These are phyloP conservation scores for Philhelius pedissequus DNA, from an alignment of 2,888 invertebrate species.

Conservation along the genomic window DNA sequence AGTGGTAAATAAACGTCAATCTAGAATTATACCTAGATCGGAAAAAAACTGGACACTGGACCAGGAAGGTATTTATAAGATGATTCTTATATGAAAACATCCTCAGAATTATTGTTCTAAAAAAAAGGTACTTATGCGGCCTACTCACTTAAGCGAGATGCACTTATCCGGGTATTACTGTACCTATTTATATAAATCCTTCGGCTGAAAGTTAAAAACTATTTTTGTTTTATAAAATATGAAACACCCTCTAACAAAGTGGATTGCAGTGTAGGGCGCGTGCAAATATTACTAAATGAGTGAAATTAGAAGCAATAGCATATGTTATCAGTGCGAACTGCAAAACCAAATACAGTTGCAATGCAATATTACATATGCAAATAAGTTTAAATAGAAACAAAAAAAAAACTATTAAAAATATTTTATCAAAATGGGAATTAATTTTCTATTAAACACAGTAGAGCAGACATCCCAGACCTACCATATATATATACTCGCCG, in stretches of 20 bases:
- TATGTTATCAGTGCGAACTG: slow-evolving; percentile 34
- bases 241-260: not conserved
- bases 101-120: too few relatives aligned
- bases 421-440: slow-evolving; percentile 51
- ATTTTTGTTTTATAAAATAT: not conserved
- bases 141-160: too few relatives aligned
- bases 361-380: slow-evolving; percentile 10
- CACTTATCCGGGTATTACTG: too few relatives aligned
- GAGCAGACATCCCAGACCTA: not conserved
- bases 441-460: slow-evolving; percentile 24
- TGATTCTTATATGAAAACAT: too few relatives aligned
- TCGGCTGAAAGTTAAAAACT: too few relatives aligned
- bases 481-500: not conserved
- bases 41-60: too few relatives aligned
- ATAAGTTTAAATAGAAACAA: not conserved
- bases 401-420: not conserved
- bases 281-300: slow-evolving; percentile 31
- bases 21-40: too few relatives aligned
- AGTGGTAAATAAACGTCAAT: too few relatives aligned
- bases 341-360: slow-evolving; percentile 19
- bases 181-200: too few relatives aligned
- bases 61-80: too few relatives aligned
- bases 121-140: too few relatives aligned
- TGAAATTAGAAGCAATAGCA: slow-evolving; percentile 39
- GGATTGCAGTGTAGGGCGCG: not conserved